These are phyloP conservation scores for Oedothorax gibbosus DNA, from an alignment of 1,140 invertebrate genomes.

Conservation along the genomic window DNA sequence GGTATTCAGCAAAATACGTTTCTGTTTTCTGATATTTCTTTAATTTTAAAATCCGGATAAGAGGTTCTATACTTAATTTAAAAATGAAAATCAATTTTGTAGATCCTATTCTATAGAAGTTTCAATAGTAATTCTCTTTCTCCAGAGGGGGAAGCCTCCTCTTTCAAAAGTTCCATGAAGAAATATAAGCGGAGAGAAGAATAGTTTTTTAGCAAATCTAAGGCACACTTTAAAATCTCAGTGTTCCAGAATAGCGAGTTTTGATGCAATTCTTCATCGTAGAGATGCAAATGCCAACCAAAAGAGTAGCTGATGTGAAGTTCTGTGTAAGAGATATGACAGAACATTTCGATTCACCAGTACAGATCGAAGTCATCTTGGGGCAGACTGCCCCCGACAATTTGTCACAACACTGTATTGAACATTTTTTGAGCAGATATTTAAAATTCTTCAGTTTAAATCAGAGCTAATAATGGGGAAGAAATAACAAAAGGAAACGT, in stretches of 20 bases:
- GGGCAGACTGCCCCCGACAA: constrained; percentile 22
- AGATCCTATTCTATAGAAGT: neutral
- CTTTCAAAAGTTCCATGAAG: constrained; percentile 16
- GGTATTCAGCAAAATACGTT: too few species aligned
- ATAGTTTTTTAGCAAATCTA: constrained; percentile 56
- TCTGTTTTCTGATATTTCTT: too few species aligned
- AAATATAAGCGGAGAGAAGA: constrained; percentile 46
- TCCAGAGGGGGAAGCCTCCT: constrained; percentile 13
- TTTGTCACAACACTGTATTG: constrained; percentile 86
- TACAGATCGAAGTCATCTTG: constrained; percentile 9
- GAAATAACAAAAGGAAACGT: too few species aligned
- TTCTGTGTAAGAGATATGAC: neutral
- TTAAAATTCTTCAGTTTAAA: too few species aligned
- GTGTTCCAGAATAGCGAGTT: constrained; percentile 44
- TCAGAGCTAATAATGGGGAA: too few species aligned
- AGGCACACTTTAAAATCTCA: constrained; percentile 55
- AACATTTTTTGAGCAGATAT: too few species aligned
- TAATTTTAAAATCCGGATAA: too few species aligned
- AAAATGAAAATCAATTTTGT: too few species aligned
- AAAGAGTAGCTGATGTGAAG: constrained; percentile 14
- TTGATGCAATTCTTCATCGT: constrained; percentile 20
- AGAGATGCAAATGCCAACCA: constrained; percentile 25
- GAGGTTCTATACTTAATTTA: too few species aligned
- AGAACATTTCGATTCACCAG: neutral
- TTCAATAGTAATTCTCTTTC: constrained; percentile 22